phyloP scores from a whole-genome alignment of 2,113 vertebrate species.

The Columba janthina region DNA sequence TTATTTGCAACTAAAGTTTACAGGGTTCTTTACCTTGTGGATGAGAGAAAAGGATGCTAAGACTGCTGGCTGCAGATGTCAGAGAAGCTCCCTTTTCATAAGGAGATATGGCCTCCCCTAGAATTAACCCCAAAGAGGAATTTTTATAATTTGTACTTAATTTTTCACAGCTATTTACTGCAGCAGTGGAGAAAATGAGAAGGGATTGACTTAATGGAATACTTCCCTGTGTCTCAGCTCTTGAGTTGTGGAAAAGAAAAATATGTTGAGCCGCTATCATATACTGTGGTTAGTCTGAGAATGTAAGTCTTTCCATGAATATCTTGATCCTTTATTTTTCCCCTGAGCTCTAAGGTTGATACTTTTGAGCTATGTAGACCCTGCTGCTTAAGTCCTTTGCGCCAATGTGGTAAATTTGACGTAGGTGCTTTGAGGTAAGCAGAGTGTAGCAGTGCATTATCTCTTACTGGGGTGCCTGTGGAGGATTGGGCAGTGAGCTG shows the following conservation, averaged over 20 bases:
- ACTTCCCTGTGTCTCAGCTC: neutral
- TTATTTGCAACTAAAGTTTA: neutral
- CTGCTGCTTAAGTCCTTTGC: neutral
- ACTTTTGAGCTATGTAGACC: neutral
- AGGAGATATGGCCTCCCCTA: neutral
- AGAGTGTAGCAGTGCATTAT: neutral
- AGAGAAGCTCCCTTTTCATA: neutral
- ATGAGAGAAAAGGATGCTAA: neutral
- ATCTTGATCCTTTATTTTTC: slow-evolving; percentile 2
- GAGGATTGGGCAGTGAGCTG: neutral
- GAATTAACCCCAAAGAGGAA: neutral
- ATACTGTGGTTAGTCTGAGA: neutral
- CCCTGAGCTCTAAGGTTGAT: neutral
- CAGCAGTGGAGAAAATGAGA: neutral
- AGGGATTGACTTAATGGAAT: neutral
- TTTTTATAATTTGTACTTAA: neutral
- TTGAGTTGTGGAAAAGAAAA: neutral
- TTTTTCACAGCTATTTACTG: slow-evolving; percentile 9
- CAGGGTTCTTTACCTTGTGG: neutral
- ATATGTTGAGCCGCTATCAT: neutral
- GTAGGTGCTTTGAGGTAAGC: neutral
- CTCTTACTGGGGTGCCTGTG: neutral
- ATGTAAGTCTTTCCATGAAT: neutral
- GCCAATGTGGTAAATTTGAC: neutral
- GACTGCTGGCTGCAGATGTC: neutral